A percentile compares a stretch with the other conserved stretches of the same genome.
These are phyloP conservation scores for Takifugu rubripes DNA, from an alignment of 2,797 vertebrate genomes.

Conservation along the genomic window DNA sequence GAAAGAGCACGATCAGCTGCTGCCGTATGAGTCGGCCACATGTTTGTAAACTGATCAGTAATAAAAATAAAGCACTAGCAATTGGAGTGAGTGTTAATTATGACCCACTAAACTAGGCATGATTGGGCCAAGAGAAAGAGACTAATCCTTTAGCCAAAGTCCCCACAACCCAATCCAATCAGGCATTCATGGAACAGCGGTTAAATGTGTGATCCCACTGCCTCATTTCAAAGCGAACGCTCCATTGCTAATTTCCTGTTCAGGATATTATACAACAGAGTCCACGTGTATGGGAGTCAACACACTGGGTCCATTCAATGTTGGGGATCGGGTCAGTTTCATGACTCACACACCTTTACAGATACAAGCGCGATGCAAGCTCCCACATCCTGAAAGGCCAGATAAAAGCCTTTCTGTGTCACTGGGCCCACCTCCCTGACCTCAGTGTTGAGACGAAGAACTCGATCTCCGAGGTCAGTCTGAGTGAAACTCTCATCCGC, in stretches of 20 bases:
- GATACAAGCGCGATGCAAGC: conserved; percentile 97
- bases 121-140: not conserved
- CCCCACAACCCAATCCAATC: not conserved
- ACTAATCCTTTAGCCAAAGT: not conserved
- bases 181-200: not conserved
- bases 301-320: not conserved
- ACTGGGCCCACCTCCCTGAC: conserved; percentile 93
- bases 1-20: too few relatives aligned
- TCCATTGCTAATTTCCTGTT: not conserved
- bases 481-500: conserved; percentile 98
- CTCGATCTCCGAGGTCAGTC: conserved; percentile 94
- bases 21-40: not conserved
- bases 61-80: not conserved
- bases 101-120: not conserved
- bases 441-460: conserved; percentile 96
- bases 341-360: conserved; percentile 70
- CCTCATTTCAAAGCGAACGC: too few relatives aligned
- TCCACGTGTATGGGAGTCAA: too few relatives aligned
- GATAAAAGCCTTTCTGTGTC: conserved; percentile 89
- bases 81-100: not conserved
- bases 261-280: not conserved
- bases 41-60: not conserved
- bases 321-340: not conserved
- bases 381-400: conserved; percentile 98
- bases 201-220: not conserved